Base-by-base conservation (phyloP, 2,888 invertebrate genomes). In the Aporophyla lueneburgensis region DNA sequence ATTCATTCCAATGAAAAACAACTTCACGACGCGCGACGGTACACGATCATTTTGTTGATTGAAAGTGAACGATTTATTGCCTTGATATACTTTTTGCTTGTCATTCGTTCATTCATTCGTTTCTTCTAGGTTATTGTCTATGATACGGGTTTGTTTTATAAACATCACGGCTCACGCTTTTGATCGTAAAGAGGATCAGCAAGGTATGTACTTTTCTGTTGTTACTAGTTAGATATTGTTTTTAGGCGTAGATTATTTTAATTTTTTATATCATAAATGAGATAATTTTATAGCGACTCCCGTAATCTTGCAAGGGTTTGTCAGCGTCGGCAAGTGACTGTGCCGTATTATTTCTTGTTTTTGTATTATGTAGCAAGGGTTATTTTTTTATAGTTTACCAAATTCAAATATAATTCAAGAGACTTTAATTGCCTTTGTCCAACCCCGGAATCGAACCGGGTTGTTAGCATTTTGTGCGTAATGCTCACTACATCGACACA, bases 31-130 rank as follows among this genome's bases (percentile, higher is more conserved):
- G n/a, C n/a, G n/a, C n/a, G n/a, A 58, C 78, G 59, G 71, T 75
- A 73, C 62, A 63, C 59, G 56, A 65, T 79, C 56, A 76, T 73
- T 70, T 71, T 79, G 74, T 83, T 71, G 68, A 79, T 69, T 61
- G 76, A 71, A 79, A 56, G 59, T 71, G 80, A 74, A 77, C 24
- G 70, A 71, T 74, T 76, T 59, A 63, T n/a, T 63, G 62, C n/a
- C 56, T 71, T 67, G 21, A 14, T 40, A n/a, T 1, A 21, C 27
- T 66, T 33, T 33, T 67, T 19, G 33, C 19, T 67, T 33, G 49
- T 58, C 74, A 72, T 54, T 73, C 67, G 51, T 74, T 83, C 83
- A 53, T 73, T 76, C 61, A 68, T 65, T 76, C 53, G 53, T 51
- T 16, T 56, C 49, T 40, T 70, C 72, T 63, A 68, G 40, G 43